These are phyloP conservation scores for Toxostoma redivivum DNA, from an alignment of 2,113 vertebrate species.

Conservation along the genomic window DNA sequence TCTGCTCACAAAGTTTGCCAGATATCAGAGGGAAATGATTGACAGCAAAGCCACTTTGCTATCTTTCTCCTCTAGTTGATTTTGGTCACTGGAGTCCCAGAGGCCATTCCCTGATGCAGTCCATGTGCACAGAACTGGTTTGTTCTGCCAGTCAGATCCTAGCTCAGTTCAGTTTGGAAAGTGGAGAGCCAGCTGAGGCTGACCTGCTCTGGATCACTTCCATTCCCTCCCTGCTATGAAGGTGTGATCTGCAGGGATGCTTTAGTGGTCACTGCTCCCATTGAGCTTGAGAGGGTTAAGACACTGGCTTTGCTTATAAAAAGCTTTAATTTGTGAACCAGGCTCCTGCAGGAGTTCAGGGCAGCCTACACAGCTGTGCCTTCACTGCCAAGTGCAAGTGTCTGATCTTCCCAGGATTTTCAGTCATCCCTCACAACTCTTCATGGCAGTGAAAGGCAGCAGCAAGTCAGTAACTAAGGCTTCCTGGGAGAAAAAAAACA, in stretches of 20 bases:
- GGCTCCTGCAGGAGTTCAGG: not conserved
- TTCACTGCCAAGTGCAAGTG: not conserved
- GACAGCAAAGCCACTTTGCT: not conserved
- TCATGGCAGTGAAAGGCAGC: not conserved
- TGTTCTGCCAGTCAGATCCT: not conserved
- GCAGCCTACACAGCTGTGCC: not conserved
- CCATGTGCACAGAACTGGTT: not conserved
- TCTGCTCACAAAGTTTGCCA: not conserved
- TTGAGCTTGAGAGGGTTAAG: not conserved
- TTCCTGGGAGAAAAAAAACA: not conserved
- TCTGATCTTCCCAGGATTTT: not conserved
- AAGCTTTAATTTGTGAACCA: not conserved
- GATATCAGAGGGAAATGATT: not conserved
- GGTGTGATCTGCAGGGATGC: not conserved
- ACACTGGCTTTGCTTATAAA: not conserved
- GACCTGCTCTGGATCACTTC: not conserved
- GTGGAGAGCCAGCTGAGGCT: not conserved
- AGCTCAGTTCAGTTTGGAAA: fast-evolving
- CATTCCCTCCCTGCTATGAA: not conserved
- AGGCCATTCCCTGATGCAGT: too few relatives aligned
- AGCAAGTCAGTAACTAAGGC: not conserved
- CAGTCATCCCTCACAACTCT: not conserved
- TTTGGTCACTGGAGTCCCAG: not conserved
- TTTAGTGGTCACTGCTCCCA: not conserved
- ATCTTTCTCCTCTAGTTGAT: not conserved